Evolutionary conservation across 1,140 invertebrate species (phyloP).

Genomic region (Grapholita molesta): DNA sequence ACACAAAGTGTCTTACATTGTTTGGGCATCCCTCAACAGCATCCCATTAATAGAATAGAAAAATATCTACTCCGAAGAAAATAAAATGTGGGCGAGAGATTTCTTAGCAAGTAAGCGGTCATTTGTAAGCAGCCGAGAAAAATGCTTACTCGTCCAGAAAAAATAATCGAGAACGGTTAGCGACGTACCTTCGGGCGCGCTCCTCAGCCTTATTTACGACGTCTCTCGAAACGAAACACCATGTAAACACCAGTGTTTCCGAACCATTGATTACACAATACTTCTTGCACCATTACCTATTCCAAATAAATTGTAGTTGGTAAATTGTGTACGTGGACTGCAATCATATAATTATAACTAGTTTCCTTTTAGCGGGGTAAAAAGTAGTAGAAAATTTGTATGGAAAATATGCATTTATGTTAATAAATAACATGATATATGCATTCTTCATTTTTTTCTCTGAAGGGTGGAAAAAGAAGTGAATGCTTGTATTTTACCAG

Average conservation of each 20-base stretch:
- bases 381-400: too few species aligned
- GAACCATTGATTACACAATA: conserved; percentile 21
- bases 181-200: conserved; percentile 21
- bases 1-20: conserved; percentile 46
- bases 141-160: conserved; percentile 64
- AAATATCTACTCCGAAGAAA: conserved; percentile 51
- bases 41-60: conserved; percentile 67
- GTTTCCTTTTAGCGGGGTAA: too few species aligned
- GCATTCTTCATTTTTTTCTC: too few species aligned
- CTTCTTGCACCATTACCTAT: not conserved
- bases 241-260: conserved; percentile 21
- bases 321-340: not conserved
- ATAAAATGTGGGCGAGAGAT: conserved; percentile 59
- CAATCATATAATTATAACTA: too few species aligned
- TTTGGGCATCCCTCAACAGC: conserved; percentile 52
- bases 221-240: conserved; percentile 12
- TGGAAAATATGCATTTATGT: too few species aligned
- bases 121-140: conserved; percentile 68
- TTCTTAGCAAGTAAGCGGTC: conserved; percentile 57
- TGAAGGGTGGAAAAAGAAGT: too few species aligned
- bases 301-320: not conserved
- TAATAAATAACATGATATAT: too few species aligned
- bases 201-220: conserved; percentile 19
- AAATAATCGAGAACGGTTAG: conserved; percentile 48
- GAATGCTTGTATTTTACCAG: too few species aligned